Evolutionary conservation across 2,888 invertebrate species (phyloP), one percentile per base, ranked within the genome.

Genomic region (Gasteruption jaculator): DNA sequence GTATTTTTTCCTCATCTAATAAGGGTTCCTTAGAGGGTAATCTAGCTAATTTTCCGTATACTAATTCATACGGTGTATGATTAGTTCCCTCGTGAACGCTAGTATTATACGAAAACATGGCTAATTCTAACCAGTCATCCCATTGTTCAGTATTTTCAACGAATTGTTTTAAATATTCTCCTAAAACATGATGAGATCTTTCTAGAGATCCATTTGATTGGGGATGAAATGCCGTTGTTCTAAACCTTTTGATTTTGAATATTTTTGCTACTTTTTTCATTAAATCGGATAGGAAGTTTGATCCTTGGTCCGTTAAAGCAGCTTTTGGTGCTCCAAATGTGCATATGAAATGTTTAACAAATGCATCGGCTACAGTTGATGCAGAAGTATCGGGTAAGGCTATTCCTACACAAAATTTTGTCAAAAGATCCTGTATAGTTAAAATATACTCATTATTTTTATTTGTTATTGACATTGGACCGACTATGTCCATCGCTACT

Each of bases 401-500:
- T 15, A 27, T 21, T 3, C 25, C n/a, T 14, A 40, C 25, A 2
- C n/a, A 7, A n/a, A 15, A 33, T 14, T 40, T 40, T 8, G 33
- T 33, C 1, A 26, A 11, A 19, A 11, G 18, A 11, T 19, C 24
- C 18, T 33, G 33, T 22, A 40, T 14, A n/a, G 48, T 42, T 4
- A 48, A 24, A 7, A 49, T 45, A 19, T 55, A 56, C 27, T 49
- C 43, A 11, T 57, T 52, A 1, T 49, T n/a, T n/a, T n/a, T n/a
- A n/a, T n/a, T 52, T 2, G 51, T 48, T 19, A 5, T 12, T 1
- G 38, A 43, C n/a, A 53, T 7, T 2, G 49, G 48, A 6, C 49
- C 51, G 2, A 55, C 45, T 1, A 48, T 47, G 15, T 52, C 50
- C 12, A 50, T 27, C 0, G 48, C 16, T 3, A 46, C 32, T 35